Percentiles rank a stretch among this genome's conserved stretches.
Evolutionary conservation across 2,888 invertebrate genomes (phyloP).

Genomic region (Amiota minor): DNA sequence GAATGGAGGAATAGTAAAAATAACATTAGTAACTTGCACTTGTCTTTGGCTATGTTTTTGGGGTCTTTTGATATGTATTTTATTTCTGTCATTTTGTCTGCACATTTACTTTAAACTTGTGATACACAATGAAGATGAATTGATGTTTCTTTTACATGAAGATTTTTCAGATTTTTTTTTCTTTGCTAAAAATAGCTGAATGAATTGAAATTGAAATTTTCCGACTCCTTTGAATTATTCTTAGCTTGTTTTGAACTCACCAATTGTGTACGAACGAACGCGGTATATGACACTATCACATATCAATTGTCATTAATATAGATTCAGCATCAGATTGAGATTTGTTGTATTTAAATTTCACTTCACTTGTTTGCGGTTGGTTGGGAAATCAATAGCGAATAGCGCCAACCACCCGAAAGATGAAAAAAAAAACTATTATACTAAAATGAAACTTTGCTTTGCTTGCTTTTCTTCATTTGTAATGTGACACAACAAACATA

Average conservation of each 20-base stretch:
- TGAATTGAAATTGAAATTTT: not conserved
- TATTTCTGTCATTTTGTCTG: too few species aligned
- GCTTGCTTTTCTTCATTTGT: too few species aligned
- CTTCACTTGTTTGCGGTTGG: conserved; percentile 21
- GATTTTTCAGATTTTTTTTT: not conserved
- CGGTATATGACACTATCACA: not conserved
- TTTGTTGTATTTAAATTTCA: conserved; percentile 6
- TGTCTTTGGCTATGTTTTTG: too few species aligned
- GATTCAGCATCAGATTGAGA: not conserved
- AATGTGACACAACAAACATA: too few species aligned
- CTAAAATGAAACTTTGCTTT: not conserved
- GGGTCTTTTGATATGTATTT: too few species aligned
- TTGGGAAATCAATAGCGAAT: conserved; percentile 20
- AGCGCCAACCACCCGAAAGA: not conserved
- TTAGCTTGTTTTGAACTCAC: not conserved
- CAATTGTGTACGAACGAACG: not conserved
- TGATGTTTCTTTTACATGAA: not conserved
- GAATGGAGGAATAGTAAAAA: too few species aligned
- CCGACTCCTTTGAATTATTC: not conserved
- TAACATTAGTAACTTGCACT: too few species aligned
- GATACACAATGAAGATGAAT: not conserved
- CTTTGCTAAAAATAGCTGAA: conserved; percentile 11
- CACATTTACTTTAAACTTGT: too few species aligned
- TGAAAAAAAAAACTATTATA: not conserved
- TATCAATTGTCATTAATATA: conserved; percentile 11